Base-by-base conservation (phyloP, 2,888 invertebrate species). In the Meteorus cinctellus region DNA sequence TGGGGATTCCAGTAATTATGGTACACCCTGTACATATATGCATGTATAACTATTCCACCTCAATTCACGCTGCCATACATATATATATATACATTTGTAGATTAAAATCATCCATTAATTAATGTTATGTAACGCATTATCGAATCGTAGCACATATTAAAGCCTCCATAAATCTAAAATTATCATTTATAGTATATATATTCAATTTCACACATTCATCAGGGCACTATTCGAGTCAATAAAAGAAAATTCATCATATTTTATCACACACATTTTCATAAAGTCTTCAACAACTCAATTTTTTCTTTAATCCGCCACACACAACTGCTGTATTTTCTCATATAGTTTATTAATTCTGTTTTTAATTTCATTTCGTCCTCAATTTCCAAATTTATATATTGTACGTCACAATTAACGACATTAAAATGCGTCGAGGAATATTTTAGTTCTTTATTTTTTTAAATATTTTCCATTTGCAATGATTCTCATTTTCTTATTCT, bases 121-220 rank as follows among this genome's bases (percentile, higher is more conserved):
- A 48, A 60, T 72, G 59, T 68, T 8, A 60, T 45, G 27, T 67
- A 60, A 60, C 29, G 55, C 29, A 41, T 66, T 66, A 59, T 67
- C 59, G 71, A 55, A 71, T 65, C 59, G 59, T 71, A 75, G 72
- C 60, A 75, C 71, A 75, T 67, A 48, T 75, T 75, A 75, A 75
- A 75, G 75, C 75, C 66, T 66, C 31, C 69, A 66, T 70, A 75
- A 75, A 66, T 71, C 75, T 55, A 55, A 10, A n/a, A 19, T 65
- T 67, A 67, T 60, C 63, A 60, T 59, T 68, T 29, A 73, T 51
- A 68, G 27, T 48, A 24, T 55, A 19, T 55, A 55, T 55, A 55
- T 19, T 55, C 29, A 75, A 75, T 59, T 24, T 71, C 60, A 71
- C 71, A 62, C 36, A 60, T 60, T 41, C 65, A 41, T 65, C 19